Evolutionary conservation across 2,797 vertebrate genomes (phyloP).

Genomic region (Coilia nasus): DNA sequence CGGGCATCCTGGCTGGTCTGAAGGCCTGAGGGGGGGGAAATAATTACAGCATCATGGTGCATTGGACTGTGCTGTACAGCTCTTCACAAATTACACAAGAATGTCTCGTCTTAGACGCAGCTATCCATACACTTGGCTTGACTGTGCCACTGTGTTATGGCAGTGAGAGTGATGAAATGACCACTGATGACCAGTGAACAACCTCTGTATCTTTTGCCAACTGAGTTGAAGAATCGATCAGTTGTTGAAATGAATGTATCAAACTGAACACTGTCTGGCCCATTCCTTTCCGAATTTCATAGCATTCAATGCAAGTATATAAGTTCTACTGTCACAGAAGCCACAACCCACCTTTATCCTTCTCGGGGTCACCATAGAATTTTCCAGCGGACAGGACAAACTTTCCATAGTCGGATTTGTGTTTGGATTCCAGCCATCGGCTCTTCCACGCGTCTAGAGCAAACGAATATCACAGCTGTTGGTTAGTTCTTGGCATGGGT

Average conservation of each 20-base stretch:
- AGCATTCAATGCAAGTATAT: background rate
- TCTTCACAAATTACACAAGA: background rate
- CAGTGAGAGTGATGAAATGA: background rate
- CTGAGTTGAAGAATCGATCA: background rate
- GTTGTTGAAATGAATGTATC: background rate
- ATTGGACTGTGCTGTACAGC: too few relatives aligned
- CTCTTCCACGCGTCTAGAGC: constrained; percentile 78
- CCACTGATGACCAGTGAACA: background rate
- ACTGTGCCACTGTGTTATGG: background rate
- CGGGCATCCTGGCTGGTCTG: constrained; percentile 80
- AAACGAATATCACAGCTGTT: background rate
- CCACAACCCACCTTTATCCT: constrained; percentile 78
- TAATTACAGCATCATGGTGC: background rate
- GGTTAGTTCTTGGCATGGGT: background rate
- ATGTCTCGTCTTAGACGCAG: background rate
- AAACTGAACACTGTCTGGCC: background rate
- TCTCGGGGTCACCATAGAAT: constrained; percentile 81
- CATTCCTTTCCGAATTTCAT: background rate
- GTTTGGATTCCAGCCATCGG: constrained; percentile 80
- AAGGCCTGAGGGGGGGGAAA: constrained; percentile 67
- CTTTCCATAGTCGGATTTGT: constrained; percentile 79
- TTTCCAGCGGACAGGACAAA: constrained; percentile 79
- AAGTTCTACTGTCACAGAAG: background rate
- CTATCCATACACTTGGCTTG: background rate
- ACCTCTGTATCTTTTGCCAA: background rate